Base-by-base conservation (phyloP, 2,797 vertebrate genomes). In the Chaunax sp. region DNA sequence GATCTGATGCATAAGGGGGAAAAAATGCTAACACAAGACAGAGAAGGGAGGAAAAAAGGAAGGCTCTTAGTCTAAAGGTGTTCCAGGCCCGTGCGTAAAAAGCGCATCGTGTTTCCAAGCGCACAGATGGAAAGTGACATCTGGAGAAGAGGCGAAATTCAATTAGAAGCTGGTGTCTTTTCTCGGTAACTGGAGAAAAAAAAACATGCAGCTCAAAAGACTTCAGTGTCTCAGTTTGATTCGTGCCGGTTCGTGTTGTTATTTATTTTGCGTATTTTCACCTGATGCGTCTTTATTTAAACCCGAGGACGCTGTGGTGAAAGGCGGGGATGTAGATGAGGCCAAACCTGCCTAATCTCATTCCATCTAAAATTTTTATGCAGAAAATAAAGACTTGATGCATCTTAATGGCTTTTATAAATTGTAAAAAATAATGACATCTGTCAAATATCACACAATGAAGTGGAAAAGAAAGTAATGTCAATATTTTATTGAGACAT, bases 101-200 rank as follows among this genome's bases (percentile, higher is more conserved):
- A 81, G 69, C 80, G 69, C 84, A 60, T 84, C 81, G 62, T 86
- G 83, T 94, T 94, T 90, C 93, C 94, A 93, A 90, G 90, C 87
- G 90, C 94, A 92, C 95, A 97, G 96, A 97, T 96, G 95, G 95
- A 95, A 93, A 94, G 94, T 96, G 96, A 96, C 96, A 97, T 97
- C 95, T 96, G 96, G 94, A 90, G 91, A 93, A 92, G 90, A 85
- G 75, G 38, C 82, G 2, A 93, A 95, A 97, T 96, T 95, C 71
- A 94, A 96, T 97, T 96, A 96, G 90, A 72, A 76, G 67, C 82
- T 86, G 79, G 83, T 92, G 92, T 92, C 86, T 91, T 93, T 89
- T 93, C 90, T 92, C 82, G 55, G 57, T 74, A 79, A 80, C 72
- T 87, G 65, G 54, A 56, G 49, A 47, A 7, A 47, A 7, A 47